Percentiles rank a stretch among this genome's conserved stretches.
Evolutionary conservation across 2,888 invertebrate species (phyloP).

Genomic region (Anthophora plumipes): DNA sequence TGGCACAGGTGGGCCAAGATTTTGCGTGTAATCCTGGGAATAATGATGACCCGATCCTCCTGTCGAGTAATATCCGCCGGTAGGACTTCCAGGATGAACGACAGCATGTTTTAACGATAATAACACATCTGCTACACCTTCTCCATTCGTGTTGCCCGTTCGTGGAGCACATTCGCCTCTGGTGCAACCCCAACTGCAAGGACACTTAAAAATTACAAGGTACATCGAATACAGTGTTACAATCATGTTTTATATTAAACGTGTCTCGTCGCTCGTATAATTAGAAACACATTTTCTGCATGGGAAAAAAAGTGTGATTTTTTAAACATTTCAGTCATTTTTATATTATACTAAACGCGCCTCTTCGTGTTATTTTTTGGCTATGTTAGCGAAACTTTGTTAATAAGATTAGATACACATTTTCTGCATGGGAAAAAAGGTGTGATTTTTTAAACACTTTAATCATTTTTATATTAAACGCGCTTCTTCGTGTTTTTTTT

Average conservation of each 20-base stretch:
- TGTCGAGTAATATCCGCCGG: conserved; percentile 82
- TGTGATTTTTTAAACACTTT: too few species aligned
- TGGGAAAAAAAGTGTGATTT: too few species aligned
- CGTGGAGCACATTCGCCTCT: conserved; percentile 85
- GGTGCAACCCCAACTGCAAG: conserved; percentile 82
- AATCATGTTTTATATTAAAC: background rate
- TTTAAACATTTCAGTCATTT: too few species aligned
- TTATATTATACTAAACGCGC: too few species aligned
- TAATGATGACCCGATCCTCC: conserved; percentile 78
- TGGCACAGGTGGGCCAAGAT: conserved; percentile 81
- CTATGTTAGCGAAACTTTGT: too few species aligned
- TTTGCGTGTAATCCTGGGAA: conserved; percentile 80
- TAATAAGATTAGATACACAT: too few species aligned
- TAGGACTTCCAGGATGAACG: conserved; percentile 89
- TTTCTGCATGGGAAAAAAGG: too few species aligned
- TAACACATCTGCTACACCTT: conserved; percentile 95
- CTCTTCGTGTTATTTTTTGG: too few species aligned
- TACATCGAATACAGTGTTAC: conserved; percentile 39
- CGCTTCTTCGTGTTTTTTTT: too few species aligned
- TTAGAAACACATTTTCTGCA: too few species aligned
- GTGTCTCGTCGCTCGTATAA: background rate
- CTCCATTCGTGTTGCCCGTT: conserved; percentile 86
- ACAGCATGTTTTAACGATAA: conserved; percentile 95
- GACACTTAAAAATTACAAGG: conserved; percentile 61
- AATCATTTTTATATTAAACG: too few species aligned